Evolutionary conservation across 2,113 vertebrate species (phyloP), one percentile per base, ranked within the genome.

Genomic region (Thinocorus orbignyianus): DNA sequence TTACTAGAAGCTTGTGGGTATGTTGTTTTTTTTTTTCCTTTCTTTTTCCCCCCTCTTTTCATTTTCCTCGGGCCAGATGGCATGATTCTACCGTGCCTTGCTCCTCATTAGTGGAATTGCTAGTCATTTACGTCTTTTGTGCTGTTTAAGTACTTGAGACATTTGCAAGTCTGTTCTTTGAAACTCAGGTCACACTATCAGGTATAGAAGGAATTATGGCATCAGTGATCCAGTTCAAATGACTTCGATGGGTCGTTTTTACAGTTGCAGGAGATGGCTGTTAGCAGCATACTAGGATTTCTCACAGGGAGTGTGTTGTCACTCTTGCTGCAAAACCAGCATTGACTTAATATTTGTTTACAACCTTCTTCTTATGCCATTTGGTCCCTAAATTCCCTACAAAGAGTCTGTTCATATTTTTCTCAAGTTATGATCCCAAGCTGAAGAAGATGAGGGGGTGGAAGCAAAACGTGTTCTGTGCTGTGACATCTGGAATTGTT

Each of bases 401-500:
- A 16, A 46, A 48, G 17, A 62, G 14, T 66, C 25, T 79, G 37
- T 68, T 65, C 83, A 66, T 14, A 1, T 73, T 93, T 88, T 90
- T 83, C 31, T 55, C 57, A 44, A 74, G 30, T 87, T 95, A 35
- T 90, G 19, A 95, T 92, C 64, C 69, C 42, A 68, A 66, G 35
- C 76, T 93, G 94, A 86, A 89, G 52, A 86, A 81, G 76, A 70
- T 78, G 86, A 78, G 64, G 44, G 42, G 83, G 69, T 96, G 91
- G 92, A 89, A 91, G 80, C 48, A 81, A 95, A 95, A 84, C 77
- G 46, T 14, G 54, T 88, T 93, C 71, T 54, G 25, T 86, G 64
- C 55, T 91, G 51, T 96, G 86, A 89, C 91, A 89, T 81, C 69
- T 69, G 60, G 86, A 96, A 93, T 93, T 96, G 64, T 81, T 96